A percentile compares a stretch with the other conserved stretches of the same genome.
These are phyloP conservation scores for Leptinotarsa juncta DNA, from an alignment of 2,888 invertebrate species.

Conservation along the genomic window DNA sequence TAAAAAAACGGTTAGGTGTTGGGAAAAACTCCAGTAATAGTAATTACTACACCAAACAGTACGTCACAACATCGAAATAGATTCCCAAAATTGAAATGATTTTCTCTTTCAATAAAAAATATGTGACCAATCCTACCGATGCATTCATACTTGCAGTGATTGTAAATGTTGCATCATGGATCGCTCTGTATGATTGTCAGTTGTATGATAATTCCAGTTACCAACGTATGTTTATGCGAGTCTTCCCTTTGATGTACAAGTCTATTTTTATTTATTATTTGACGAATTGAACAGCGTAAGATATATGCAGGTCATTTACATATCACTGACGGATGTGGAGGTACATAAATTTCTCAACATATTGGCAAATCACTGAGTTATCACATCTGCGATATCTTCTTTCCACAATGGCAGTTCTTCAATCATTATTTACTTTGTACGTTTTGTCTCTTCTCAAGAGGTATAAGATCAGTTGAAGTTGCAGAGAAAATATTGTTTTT, in stretches of 20 bases:
- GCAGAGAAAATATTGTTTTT: too few species aligned
- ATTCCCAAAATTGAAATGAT: too few species aligned
- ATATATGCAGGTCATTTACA: slow-evolving; percentile 22
- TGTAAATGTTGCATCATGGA: background rate
- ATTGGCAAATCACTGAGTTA: slow-evolving; percentile 21
- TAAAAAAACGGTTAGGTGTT: too few species aligned
- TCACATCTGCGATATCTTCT: slow-evolving; percentile 14
- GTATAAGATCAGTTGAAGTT: too few species aligned
- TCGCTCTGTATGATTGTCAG: slow-evolving; percentile 5
- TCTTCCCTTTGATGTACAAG: slow-evolving; percentile 21
- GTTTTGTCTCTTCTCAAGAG: background rate
- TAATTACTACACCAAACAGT: too few species aligned
- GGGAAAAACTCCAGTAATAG: too few species aligned
- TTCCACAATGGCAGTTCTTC: slow-evolving; percentile 8
- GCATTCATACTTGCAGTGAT: background rate
- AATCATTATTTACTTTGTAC: background rate
- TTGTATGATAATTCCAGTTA: slow-evolving; percentile 21
- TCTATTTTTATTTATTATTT: slow-evolving; percentile 27
- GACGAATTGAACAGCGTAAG: slow-evolving; percentile 21
- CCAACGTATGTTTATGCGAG: slow-evolving; percentile 19
- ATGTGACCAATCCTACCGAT: background rate
- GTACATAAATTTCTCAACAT: slow-evolving; percentile 19
- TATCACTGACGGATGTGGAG: slow-evolving; percentile 19
- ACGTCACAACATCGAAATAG: too few species aligned
- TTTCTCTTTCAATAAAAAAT: background rate